Percentiles rank a stretch among this genome's conserved stretches.
Evolutionary conservation across 2,888 invertebrate species (phyloP).

Genomic region (Cataglyphis altisquamis): DNA sequence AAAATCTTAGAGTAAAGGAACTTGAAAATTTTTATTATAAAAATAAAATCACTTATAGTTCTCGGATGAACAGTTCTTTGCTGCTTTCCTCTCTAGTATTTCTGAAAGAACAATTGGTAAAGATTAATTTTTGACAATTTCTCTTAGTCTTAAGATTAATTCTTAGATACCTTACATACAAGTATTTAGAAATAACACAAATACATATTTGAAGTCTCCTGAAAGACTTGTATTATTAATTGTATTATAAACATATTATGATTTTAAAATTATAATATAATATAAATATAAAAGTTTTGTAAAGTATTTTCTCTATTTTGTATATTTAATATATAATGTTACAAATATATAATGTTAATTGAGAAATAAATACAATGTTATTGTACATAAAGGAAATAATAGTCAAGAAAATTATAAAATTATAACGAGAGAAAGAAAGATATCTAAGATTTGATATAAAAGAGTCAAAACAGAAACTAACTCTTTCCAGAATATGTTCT

Average conservation of each 20-base stretch:
- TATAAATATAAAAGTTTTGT: background rate
- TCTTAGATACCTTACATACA: background rate
- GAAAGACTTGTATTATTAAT: constrained; percentile 14
- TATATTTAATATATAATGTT: background rate
- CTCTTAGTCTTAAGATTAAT: background rate
- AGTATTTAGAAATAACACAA: background rate
- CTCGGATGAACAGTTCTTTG: background rate
- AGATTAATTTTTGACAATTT: background rate
- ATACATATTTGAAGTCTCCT: background rate
- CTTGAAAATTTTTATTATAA: background rate
- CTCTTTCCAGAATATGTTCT: constrained; percentile 63
- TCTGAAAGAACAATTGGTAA: constrained; percentile 32
- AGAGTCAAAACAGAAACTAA: constrained; percentile 12
- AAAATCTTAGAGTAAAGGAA: background rate
- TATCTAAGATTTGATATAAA: constrained; percentile 17
- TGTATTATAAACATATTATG: background rate
- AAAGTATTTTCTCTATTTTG: constrained; percentile 2
- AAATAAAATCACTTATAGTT: background rate
- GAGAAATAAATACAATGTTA: background rate
- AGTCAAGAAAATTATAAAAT: constrained; percentile 26
- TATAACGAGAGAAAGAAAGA: background rate
- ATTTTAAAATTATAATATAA: background rate
- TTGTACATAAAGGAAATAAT: constrained; percentile 8
- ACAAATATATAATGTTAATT: background rate
- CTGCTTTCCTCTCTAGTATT: background rate